Evolutionary conservation across 37 sponge, comb jelly and placozoan genomes (phyloP).

Genomic region (Chondrosia reniformis): DNA sequence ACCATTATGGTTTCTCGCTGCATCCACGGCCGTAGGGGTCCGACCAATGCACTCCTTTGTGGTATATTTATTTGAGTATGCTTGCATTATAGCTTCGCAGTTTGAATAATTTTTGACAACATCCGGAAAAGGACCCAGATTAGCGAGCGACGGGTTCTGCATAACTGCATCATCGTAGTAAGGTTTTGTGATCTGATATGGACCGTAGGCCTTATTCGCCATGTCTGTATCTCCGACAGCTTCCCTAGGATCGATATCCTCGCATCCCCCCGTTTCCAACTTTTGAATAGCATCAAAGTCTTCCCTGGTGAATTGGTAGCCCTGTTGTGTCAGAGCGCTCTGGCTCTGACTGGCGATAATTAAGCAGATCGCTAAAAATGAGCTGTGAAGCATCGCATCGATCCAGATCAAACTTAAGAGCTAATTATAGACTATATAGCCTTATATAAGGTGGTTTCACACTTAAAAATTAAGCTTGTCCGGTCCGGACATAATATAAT

Average conservation of each 20-base stretch:
- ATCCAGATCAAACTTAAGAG: too few species aligned
- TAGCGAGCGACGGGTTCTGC: slow-evolving; percentile 9
- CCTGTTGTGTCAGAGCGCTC: too few species aligned
- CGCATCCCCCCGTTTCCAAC: slow-evolving; percentile 16
- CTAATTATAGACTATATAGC: too few species aligned
- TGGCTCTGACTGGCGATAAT: too few species aligned
- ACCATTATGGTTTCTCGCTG: slow-evolving; percentile 17
- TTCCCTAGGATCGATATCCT: slow-evolving; percentile 8
- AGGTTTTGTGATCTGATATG: slow-evolving; percentile 31
- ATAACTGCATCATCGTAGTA: slow-evolving; percentile 41
- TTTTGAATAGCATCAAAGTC: slow-evolving; percentile 18
- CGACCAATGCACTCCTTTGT: slow-evolving; percentile 19
- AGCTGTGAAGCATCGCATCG: too few species aligned
- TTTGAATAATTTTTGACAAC: slow-evolving; percentile 8
- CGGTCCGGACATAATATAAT: too few species aligned
- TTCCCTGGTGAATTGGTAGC: background rate
- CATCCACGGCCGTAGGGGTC: slow-evolving; percentile 3
- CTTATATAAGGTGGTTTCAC: too few species aligned
- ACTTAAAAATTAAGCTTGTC: too few species aligned
- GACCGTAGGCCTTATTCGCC: slow-evolving; percentile 39
- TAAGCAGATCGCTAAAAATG: too few species aligned
- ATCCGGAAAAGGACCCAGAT: background rate
- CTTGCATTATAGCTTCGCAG: background rate
- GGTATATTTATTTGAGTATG: slow-evolving; percentile 32
- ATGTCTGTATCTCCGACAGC: slow-evolving; percentile 26